Percentiles rank a stretch among this genome's conserved stretches.
These are phyloP conservation scores for Vollenhovia emeryi DNA, from an alignment of 1,140 invertebrate species.

Conservation along the genomic window DNA sequence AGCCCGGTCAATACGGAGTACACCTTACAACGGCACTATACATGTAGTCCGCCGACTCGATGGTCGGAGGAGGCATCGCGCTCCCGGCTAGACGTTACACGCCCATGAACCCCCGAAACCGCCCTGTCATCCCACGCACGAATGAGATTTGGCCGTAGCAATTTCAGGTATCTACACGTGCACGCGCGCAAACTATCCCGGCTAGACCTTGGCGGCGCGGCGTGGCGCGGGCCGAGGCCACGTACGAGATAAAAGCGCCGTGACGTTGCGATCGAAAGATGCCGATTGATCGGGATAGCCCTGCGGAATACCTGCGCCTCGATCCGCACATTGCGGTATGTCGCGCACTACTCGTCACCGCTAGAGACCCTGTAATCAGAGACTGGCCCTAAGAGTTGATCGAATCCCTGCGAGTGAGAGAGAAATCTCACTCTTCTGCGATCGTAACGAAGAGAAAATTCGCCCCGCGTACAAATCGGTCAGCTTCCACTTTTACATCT, in stretches of 20 bases:
- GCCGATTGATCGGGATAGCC: not conserved
- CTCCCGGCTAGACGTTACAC: conserved; percentile 8
- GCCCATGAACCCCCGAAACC: conserved; percentile 29
- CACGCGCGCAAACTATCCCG: conserved; percentile 26
- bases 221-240: not conserved
- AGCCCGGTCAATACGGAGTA: conserved; percentile 56
- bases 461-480: too few species aligned
- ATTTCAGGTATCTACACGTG: conserved; percentile 44
- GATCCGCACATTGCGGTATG: not conserved
- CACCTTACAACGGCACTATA: conserved; percentile 43
- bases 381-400: too few species aligned
- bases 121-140: conserved; percentile 52
- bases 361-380: too few species aligned
- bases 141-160: conserved; percentile 31
- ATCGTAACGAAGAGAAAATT: too few species aligned
- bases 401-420: too few species aligned
- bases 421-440: too few species aligned
- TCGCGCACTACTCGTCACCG: not conserved
- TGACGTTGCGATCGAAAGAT: conserved; percentile 6
- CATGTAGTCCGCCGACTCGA: not conserved
- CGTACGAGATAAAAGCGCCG: conserved; percentile 18
- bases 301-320: not conserved
- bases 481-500: too few species aligned
- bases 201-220: not conserved
- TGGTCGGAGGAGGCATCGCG: conserved; percentile 25